Percentiles rank a stretch among this genome's conserved stretches.
phyloP scores from a whole-genome alignment of 2,888 invertebrate species.

The Choreutis nemorana region DNA sequence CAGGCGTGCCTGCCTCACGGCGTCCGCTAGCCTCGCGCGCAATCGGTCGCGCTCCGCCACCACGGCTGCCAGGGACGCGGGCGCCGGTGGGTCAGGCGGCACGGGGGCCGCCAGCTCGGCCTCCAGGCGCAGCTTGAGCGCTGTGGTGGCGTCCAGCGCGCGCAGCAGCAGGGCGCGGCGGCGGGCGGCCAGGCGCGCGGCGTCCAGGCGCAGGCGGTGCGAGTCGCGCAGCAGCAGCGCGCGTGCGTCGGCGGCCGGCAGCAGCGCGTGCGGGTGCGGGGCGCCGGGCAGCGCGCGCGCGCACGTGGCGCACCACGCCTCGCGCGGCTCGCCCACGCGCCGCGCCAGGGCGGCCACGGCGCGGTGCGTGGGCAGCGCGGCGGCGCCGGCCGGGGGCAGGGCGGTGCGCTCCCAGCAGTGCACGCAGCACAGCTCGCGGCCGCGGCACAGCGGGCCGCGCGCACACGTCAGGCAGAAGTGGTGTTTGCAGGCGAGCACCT shows the following conservation, averaged over 20 bases:
- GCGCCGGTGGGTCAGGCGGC: constrained; percentile 53
- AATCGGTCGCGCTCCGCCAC: constrained; percentile 72
- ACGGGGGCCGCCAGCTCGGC: constrained; percentile 67
- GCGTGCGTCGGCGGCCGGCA: constrained; percentile 73
- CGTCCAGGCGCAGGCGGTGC: constrained; percentile 63
- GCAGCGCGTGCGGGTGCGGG: constrained; percentile 74
- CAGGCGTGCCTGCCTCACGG: constrained; percentile 75
- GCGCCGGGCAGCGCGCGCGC: constrained; percentile 70
- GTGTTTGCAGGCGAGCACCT: constrained; percentile 78
- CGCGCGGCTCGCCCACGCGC: constrained; percentile 22
- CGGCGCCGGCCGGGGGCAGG: constrained; percentile 71
- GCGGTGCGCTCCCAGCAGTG: constrained; percentile 80
- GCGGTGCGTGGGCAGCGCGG: constrained; percentile 73
- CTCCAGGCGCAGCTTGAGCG: constrained; percentile 78
- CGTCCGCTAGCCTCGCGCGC: constrained; percentile 74
- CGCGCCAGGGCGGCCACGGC: constrained; percentile 72
- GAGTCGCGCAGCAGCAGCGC: constrained; percentile 53
- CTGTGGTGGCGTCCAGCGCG: constrained; percentile 77
- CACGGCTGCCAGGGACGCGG: constrained; percentile 66
- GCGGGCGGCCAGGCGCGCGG: constrained; percentile 71
- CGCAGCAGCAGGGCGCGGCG: constrained; percentile 78
- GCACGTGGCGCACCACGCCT: constrained; percentile 73
- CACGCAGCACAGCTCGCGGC: constrained; percentile 73
- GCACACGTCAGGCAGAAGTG: constrained; percentile 80
- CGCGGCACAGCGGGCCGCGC: constrained; percentile 72